Percentiles rank a stretch among this genome's conserved stretches.
Evolutionary conservation across 1,140 invertebrate species (phyloP).

Genomic region (Drosophila takahashii): DNA sequence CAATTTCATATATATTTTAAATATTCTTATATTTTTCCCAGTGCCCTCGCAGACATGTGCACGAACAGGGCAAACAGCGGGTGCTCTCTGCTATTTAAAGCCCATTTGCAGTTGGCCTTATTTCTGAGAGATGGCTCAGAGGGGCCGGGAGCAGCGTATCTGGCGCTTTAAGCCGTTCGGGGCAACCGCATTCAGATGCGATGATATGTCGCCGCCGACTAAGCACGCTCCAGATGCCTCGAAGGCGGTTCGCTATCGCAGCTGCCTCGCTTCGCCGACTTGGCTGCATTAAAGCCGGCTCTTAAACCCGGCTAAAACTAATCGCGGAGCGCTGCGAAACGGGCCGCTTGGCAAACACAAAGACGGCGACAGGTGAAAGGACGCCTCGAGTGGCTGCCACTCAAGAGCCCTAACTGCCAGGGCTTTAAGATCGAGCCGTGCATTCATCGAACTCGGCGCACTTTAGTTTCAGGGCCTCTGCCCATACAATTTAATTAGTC

Average conservation of each 20-base stretch:
- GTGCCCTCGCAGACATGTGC: slow-evolving; percentile 14
- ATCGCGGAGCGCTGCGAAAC: slow-evolving; percentile 42
- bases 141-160: slow-evolving; percentile 3
- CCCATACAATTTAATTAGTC: slow-evolving; percentile 64
- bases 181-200: slow-evolving; percentile 27
- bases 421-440: slow-evolving; percentile 45
- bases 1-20: not conserved
- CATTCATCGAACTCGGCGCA: slow-evolving; percentile 56
- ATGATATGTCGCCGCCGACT: slow-evolving; percentile 46
- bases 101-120: slow-evolving; percentile 62
- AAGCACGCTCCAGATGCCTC: slow-evolving; percentile 52
- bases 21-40: not conserved
- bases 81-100: slow-evolving; percentile 67
- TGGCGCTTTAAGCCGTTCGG: slow-evolving; percentile 28
- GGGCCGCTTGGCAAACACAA: slow-evolving; percentile 34
- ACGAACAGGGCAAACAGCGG: slow-evolving; percentile 54
- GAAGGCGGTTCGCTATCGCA: slow-evolving; percentile 24
- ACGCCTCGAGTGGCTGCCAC: slow-evolving; percentile 17
- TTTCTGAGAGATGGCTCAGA: slow-evolving; percentile 19
- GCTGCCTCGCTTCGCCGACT: slow-evolving; percentile 26
- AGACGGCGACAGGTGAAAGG: slow-evolving; percentile 49
- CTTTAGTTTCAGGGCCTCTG: slow-evolving; percentile 7
- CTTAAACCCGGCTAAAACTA: slow-evolving; percentile 24
- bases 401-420: slow-evolving; percentile 27
- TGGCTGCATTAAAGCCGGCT: slow-evolving; percentile 44